Percentiles rank a stretch among this genome's conserved stretches.
Evolutionary conservation across 2,888 invertebrate species (phyloP).

Genomic region (Salticus scenicus): DNA sequence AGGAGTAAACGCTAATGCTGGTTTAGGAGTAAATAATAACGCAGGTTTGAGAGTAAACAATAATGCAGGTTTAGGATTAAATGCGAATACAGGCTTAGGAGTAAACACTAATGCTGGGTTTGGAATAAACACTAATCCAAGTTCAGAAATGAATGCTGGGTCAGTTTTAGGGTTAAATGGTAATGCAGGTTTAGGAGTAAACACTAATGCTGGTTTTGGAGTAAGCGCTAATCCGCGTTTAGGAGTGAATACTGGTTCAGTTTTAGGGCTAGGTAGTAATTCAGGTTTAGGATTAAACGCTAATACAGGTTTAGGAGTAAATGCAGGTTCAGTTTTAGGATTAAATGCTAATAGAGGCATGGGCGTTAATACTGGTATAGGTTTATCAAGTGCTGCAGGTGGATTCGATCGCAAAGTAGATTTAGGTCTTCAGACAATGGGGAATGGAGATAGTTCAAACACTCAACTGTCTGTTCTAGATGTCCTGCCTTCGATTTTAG

Average conservation of each 20-base stretch:
- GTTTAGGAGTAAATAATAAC: no score
- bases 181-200: not conserved
- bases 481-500: slow-evolving; percentile 25
- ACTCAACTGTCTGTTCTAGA: not conserved
- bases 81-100: no score
- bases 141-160: no score
- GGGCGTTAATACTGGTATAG: not conserved
- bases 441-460: not conserved
- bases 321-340: slow-evolving; percentile 1
- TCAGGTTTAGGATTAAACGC: slow-evolving; percentile 1
- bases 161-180: not conserved
- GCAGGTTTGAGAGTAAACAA: no score
- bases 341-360: slow-evolving; percentile 2
- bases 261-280: not conserved
- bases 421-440: not conserved
- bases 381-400: not conserved
- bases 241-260: not conserved
- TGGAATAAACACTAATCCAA: not conserved
- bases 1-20: no score
- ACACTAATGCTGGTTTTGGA: not conserved
- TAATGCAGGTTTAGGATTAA: no score
- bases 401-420: not conserved
- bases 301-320: slow-evolving; percentile 29
- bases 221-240: not conserved
- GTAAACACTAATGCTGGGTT: no score